Percentiles rank a stretch among this genome's conserved stretches.
These are phyloP conservation scores for Hedychridium roseum DNA, from an alignment of 2,888 invertebrate genomes.

Conservation along the genomic window DNA sequence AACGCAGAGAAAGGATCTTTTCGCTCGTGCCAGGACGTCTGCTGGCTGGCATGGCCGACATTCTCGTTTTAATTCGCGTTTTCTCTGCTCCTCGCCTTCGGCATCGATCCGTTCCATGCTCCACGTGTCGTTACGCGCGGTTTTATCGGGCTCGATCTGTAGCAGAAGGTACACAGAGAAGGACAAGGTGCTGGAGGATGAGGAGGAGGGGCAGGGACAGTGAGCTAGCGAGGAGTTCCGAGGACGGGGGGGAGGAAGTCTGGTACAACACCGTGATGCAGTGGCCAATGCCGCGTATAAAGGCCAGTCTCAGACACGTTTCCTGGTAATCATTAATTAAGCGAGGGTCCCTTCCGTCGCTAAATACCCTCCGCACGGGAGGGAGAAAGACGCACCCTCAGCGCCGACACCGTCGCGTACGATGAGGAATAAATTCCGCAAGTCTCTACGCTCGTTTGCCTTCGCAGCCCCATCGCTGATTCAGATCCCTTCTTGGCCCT, in stretches of 20 bases:
- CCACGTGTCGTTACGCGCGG: conserved; percentile 8
- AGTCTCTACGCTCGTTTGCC: no score
- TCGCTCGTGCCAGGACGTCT: no score
- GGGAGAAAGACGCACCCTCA: conserved; percentile 21
- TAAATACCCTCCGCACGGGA: conserved; percentile 45
- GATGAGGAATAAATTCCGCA: conserved; percentile 37
- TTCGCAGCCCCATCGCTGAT: not conserved
- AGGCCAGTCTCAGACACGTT: conserved; percentile 56
- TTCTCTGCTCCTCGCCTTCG: no score
- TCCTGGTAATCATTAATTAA: conserved; percentile 63
- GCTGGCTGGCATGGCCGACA: no score
- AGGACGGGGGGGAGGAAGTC: no score
- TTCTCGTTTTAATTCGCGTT: no score
- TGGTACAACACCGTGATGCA: conserved; percentile 16
- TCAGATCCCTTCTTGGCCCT: no score
- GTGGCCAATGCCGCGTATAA: conserved; percentile 44
- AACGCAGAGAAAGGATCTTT: no score
- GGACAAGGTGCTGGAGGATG: not conserved
- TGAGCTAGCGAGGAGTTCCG: no score
- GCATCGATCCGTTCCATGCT: conserved; percentile 16
- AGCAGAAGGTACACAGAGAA: conserved; percentile 27
- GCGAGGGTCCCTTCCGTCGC: conserved; percentile 49
- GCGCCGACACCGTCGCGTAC: no score
- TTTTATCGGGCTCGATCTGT: conserved; percentile 41
- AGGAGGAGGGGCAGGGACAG: conserved; percentile 12